A percentile compares a stretch with the other conserved stretches of the same genome.
Evolutionary conservation across 2,113 vertebrate species (phyloP).

Genomic region (Eulacestoma nigropectus): DNA sequence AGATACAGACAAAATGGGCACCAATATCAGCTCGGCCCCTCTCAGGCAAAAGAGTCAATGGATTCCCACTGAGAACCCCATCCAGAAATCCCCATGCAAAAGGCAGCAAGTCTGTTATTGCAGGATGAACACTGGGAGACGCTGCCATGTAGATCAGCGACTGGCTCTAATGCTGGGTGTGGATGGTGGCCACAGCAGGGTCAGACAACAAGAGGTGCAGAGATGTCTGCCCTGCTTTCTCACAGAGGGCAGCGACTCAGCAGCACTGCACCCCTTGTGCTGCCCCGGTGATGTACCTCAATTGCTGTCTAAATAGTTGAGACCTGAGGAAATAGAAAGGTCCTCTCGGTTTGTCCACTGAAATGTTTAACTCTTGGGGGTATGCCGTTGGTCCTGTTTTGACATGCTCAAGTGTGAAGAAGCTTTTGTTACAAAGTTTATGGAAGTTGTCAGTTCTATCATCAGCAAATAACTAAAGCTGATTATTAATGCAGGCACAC

Average conservation of each 20-base stretch:
- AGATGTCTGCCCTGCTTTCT: not conserved
- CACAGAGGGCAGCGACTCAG: not conserved
- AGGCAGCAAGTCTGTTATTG: not conserved
- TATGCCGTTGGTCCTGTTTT: not conserved
- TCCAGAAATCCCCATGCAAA: not conserved
- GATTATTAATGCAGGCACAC: not conserved
- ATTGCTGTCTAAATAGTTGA: not conserved
- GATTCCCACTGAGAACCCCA: not conserved
- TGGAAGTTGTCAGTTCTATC: not conserved
- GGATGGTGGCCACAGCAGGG: not conserved
- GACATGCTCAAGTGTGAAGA: not conserved
- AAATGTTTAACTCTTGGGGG: not conserved
- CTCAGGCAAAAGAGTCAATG: not conserved
- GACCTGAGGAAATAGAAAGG: not conserved
- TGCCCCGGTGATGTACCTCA: not conserved
- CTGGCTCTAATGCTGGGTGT: accelerated
- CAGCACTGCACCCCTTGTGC: accelerated
- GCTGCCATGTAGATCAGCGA: not conserved
- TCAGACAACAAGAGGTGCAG: not conserved
- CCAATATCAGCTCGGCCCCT: not conserved
- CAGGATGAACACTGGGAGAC: not conserved
- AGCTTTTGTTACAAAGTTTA: not conserved
- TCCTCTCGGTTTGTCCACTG: not conserved
- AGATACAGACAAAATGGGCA: not conserved
- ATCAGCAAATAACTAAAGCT: not conserved